These are phyloP conservation scores for Dipodomys spectabilis DNA, from an alignment of 2,113 vertebrate species.

Conservation along the genomic window DNA sequence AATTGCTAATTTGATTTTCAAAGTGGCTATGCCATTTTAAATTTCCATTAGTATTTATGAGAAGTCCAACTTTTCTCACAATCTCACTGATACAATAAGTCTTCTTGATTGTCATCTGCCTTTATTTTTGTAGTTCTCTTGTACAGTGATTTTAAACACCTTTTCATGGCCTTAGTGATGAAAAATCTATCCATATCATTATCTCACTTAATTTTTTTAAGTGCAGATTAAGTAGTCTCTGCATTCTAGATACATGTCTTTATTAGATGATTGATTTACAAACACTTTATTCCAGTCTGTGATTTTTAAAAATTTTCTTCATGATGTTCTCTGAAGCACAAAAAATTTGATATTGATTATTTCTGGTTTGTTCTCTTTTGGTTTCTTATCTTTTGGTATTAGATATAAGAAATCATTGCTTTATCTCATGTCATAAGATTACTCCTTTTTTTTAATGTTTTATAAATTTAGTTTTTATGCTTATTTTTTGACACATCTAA, in stretches of 20 bases:
- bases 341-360: background rate
- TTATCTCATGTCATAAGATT: background rate
- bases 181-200: background rate
- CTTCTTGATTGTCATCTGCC: background rate
- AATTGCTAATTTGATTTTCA: background rate
- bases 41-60: background rate
- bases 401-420: background rate
- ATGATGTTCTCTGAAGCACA: background rate
- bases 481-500: background rate
- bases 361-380: background rate
- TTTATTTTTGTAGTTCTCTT: background rate
- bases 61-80: background rate
- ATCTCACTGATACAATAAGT: background rate
- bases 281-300: too few relatives aligned
- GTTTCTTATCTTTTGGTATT: too few relatives aligned
- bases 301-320: background rate
- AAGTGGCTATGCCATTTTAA: background rate
- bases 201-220: background rate
- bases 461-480: background rate
- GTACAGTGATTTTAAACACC: background rate
- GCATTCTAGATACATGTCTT: background rate
- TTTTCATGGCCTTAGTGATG: background rate
- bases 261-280: background rate
- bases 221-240: background rate
- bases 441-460: background rate